Percentiles rank a stretch among this genome's conserved stretches.
Evolutionary conservation across 2,888 invertebrate genomes (phyloP).

Genomic region (Cantharis lateralis): DNA sequence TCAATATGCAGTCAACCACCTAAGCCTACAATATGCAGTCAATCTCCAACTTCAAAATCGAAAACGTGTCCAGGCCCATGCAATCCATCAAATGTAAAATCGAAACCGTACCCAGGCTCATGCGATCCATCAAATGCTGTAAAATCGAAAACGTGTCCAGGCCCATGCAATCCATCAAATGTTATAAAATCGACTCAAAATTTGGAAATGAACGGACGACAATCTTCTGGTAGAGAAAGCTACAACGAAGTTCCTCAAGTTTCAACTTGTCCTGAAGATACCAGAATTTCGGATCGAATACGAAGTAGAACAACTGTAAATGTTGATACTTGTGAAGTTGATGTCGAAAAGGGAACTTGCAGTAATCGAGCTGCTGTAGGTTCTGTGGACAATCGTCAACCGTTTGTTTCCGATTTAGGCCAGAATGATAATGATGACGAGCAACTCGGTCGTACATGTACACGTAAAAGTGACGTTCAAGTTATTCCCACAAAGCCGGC

Average conservation of each 20-base stretch:
- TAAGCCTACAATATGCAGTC: neutral
- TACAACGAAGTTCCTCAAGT: neutral
- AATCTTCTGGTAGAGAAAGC: neutral
- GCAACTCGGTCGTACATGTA: neutral
- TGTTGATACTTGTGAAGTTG: neutral
- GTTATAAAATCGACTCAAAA: neutral
- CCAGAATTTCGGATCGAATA: constrained; percentile 47
- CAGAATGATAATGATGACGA: neutral
- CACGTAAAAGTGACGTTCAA: neutral
- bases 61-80: neutral
- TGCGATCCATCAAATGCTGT: neutral
- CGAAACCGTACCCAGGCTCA: neutral
- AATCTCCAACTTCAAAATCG: neutral
- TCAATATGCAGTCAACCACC: no score
- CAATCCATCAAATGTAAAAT: neutral
- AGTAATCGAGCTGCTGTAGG: neutral
- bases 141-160: neutral
- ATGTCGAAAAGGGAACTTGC: neutral
- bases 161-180: neutral
- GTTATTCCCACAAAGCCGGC: constrained; percentile 36
- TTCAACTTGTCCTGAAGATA: constrained; percentile 41
- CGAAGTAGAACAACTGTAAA: constrained; percentile 37
- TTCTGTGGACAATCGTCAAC: neutral
- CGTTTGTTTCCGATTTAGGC: neutral
- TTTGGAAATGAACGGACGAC: neutral